phyloP scores from a whole-genome alignment of 1,140 invertebrate genomes.

The Orchesella cincta region DNA sequence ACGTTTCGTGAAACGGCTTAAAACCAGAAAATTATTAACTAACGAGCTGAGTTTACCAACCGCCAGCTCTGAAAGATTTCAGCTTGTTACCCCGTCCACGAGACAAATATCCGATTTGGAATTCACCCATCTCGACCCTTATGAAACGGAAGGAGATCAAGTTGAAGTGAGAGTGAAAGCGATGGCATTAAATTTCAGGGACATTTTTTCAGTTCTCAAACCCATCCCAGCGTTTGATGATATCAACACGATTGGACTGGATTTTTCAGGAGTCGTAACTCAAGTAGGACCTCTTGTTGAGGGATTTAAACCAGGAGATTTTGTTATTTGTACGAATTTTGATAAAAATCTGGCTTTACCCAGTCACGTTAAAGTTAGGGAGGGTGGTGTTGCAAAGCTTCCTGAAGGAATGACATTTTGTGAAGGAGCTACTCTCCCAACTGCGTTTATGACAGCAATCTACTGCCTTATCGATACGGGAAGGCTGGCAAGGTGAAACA shows the following conservation, averaged over 20 bases:
- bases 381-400: not conserved
- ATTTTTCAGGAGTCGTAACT: not conserved
- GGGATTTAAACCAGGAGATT: not conserved
- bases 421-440: not conserved
- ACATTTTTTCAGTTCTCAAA: not conserved
- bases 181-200: not conserved
- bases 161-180: not conserved
- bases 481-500: not conserved
- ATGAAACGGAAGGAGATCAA: not conserved
- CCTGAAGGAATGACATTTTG: not conserved
- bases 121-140: not conserved
- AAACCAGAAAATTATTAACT: no score
- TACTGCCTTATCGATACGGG: not conserved
- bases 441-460: not conserved
- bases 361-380: not conserved
- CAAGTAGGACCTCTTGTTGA: not conserved
- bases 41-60: no score
- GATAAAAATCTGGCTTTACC: not conserved
- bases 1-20: no score
- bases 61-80: not conserved
- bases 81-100: not conserved
- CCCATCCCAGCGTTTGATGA: not conserved
- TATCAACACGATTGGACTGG: not conserved
- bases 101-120: not conserved
- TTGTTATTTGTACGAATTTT: not conserved